phyloP scores from a whole-genome alignment of 2,888 invertebrate species.

The Candidula unifasciata region DNA sequence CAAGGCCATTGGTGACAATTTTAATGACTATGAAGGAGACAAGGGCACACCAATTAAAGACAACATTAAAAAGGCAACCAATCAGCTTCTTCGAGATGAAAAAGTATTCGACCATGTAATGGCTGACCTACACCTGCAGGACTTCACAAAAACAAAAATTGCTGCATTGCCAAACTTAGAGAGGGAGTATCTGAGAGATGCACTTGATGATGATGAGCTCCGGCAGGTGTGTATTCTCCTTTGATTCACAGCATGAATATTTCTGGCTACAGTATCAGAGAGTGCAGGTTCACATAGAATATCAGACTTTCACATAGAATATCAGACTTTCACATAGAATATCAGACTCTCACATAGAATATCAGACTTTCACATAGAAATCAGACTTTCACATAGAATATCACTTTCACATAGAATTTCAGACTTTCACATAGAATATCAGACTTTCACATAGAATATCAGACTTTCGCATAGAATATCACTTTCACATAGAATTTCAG shows the following conservation, averaged over 20 bases:
- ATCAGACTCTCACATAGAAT: too few species aligned
- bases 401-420: too few species aligned
- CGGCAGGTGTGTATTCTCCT: slow-evolving; percentile 7
- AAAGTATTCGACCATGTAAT: slow-evolving; percentile 51
- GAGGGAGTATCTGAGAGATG: slow-evolving; percentile 2
- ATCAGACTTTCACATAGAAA: neutral
- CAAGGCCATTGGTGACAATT: slow-evolving; percentile 54
- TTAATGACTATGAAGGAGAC: slow-evolving; percentile 18
- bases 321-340: too few species aligned
- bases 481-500: too few species aligned
- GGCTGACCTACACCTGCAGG: slow-evolving; percentile 30
- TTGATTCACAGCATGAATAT: neutral
- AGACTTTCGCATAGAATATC: too few species aligned
- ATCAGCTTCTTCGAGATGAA: slow-evolving; percentile 49
- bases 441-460: neutral
- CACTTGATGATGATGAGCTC: neutral
- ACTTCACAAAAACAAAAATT: slow-evolving; percentile 42
- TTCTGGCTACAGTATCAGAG: too few species aligned
- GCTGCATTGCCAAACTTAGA: slow-evolving; percentile 53
- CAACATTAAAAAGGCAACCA: slow-evolving; percentile 34
- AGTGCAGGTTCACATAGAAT: too few species aligned
- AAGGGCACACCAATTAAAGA: neutral
- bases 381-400: too few species aligned
- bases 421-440: too few species aligned
- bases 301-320: too few species aligned